Evolutionary conservation across 2,888 invertebrate species (phyloP).

Genomic region (Polyommatus iphigenia): DNA sequence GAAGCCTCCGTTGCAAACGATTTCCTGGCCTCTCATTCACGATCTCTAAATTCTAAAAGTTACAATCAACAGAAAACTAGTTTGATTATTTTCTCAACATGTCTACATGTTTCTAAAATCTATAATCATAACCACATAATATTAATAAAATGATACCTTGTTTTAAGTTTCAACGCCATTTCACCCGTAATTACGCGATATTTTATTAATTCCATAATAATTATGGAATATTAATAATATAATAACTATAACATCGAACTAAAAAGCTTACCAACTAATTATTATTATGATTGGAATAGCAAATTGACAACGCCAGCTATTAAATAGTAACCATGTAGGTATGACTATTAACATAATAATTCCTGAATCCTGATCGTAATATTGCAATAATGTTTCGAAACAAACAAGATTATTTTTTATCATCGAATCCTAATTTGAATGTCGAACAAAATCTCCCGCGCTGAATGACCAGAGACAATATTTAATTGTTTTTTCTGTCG

Average conservation of each 20-base stretch:
- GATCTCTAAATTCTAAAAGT: no score
- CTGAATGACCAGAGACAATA: slow-evolving; percentile 52
- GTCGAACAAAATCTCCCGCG: slow-evolving; percentile 17
- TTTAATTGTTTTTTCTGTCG: slow-evolving; percentile 70
- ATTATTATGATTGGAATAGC: neutral
- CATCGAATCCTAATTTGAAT: slow-evolving; percentile 21
- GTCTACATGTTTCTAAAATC: neutral
- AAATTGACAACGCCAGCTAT: no score
- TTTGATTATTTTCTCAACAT: neutral
- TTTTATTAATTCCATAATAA: neutral
- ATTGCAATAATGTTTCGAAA: neutral
- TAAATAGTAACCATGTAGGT: no score
- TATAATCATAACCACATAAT: neutral
- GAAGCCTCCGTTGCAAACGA: no score
- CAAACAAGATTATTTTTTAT: neutral
- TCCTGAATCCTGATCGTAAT: neutral
- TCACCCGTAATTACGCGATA: neutral
- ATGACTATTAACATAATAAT: no score
- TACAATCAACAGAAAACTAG: no score
- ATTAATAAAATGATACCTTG: neutral
- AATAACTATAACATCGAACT: neutral
- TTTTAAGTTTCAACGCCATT: neutral
- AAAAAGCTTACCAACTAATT: neutral
- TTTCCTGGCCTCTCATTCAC: no score
- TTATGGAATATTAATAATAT: no score